Evolutionary conservation across 2,797 vertebrate genomes (phyloP), one percentile per base, ranked within the genome.

Genomic region (Catharus ustulatus): DNA sequence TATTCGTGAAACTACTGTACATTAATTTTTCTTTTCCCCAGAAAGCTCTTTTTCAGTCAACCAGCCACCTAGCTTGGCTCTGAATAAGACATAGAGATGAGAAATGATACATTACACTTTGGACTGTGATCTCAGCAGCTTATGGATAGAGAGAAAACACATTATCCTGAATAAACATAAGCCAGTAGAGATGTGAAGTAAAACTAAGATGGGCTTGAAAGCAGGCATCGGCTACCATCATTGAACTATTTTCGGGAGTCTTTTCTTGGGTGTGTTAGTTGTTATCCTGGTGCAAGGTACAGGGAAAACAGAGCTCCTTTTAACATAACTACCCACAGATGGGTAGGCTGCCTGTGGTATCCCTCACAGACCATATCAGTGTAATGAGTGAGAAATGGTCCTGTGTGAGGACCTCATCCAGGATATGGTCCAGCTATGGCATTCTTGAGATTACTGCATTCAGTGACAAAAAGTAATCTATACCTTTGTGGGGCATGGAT

Each of bases 121-220:
- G 64, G 43, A 87, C 57, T 93, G 68, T 79, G 57, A 94, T 82
- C 57, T 89, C 72, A 87, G 89, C 55, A 90, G 66, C 58, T 93
- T 84, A 85, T 4, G 4, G n/a, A 54, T 22, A 78, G 71, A 23
- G 52, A 90, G 52, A 82, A 94, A 40, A 57, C 5, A 2, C 27
- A 49, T 84, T 54, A 93, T 38, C 34, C 59, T 76, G 36, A 88
- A 90, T 45, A 91, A 88, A 93, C 7, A 0, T 30, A 80, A 79
- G 15, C 74, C 75, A 89, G 63, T 63, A 55, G 59, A 90, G 67
- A 89, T 0, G 0, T 46, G 57, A 63, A 87, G 24, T 54, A 82
- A 90, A 91, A 84, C 19, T 42, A 88, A 78, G 49, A 90, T 34
- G 17, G 57, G 63, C 38, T 90, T 32, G 15, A 89, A 93, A 71